Conservation (phyloP, 2,888 invertebrate species). For the Tiliacea citrago region DNA sequence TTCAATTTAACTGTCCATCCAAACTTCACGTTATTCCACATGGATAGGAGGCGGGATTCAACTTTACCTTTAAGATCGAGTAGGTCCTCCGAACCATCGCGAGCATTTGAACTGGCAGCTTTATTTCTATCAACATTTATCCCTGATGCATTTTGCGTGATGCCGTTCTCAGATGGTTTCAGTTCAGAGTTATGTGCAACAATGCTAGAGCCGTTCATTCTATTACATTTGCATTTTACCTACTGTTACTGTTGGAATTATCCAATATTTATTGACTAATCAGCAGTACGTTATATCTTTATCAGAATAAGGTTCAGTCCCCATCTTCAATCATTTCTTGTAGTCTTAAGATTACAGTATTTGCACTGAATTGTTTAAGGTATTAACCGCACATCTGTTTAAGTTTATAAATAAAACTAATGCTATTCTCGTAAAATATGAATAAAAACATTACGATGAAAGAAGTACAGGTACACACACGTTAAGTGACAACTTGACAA, state of each 20-base stretch:
- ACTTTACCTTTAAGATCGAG: conserved; percentile 93
- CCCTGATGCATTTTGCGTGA: conserved; percentile 71
- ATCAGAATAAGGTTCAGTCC: conserved; percentile 29
- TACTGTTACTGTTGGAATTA: conserved; percentile 43
- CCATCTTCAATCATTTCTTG: conserved; percentile 37
- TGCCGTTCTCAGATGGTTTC: conserved; percentile 73
- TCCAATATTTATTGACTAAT: conserved; percentile 55
- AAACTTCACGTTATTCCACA: conserved; percentile 98
- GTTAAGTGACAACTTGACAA: background rate
- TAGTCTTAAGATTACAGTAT: conserved; percentile 16
- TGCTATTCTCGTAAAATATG: conserved; percentile 22
- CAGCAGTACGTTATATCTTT: conserved; percentile 48
- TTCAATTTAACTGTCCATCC: conserved; percentile 95
- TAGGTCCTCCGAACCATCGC: conserved; percentile 83
- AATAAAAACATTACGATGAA: conserved; percentile 49
- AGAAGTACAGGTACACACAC: conserved; percentile 15
- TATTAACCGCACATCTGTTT: conserved; percentile 21
- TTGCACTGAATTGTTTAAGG: conserved; percentile 15
- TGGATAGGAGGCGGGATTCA: conserved; percentile 95
- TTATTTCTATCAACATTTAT: conserved; percentile 73
- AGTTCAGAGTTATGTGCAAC: conserved; percentile 75
- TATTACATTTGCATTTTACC: conserved; percentile 62
- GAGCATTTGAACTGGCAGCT: conserved; percentile 77
- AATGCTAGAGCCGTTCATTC: conserved; percentile 82
- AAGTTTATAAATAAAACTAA: conserved; percentile 20